A percentile compares a stretch with the other conserved stretches of the same genome.
These are phyloP conservation scores for Cheumatopsyche charites DNA, from an alignment of 1,140 invertebrate species.

Conservation along the genomic window DNA sequence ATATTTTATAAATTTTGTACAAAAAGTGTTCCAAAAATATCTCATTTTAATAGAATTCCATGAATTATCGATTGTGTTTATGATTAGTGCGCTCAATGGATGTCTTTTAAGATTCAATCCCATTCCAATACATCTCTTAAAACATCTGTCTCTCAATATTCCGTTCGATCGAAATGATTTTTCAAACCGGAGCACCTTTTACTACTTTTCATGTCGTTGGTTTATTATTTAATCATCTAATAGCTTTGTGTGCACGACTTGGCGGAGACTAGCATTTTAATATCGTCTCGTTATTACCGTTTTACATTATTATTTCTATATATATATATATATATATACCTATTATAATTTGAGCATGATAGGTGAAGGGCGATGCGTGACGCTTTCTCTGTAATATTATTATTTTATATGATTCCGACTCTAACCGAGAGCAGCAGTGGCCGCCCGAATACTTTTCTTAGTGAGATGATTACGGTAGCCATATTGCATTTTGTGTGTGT, in stretches of 20 bases:
- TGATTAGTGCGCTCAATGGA: too few species aligned
- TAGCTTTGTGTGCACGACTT: constrained; percentile 49
- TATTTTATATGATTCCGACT: constrained; percentile 1
- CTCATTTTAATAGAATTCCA: too few species aligned
- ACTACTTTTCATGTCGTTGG: constrained; percentile 46
- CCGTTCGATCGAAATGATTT: background rate
- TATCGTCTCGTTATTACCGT: constrained; percentile 41
- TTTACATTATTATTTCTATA: constrained; percentile 42
- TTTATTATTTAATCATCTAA: constrained; percentile 49
- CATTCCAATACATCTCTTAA: too few species aligned
- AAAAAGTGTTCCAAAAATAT: too few species aligned
- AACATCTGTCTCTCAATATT: background rate
- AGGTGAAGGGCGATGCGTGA: constrained; percentile 48
- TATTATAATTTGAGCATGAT: constrained; percentile 42
- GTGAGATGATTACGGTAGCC: constrained; percentile 43
- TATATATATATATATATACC: constrained; percentile 1
- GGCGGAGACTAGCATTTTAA: constrained; percentile 49
- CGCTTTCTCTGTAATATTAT: constrained; percentile 45
- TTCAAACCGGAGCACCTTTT: constrained; percentile 32
- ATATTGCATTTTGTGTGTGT: constrained; percentile 53
- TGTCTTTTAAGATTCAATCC: too few species aligned
- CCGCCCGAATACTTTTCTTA: constrained; percentile 25
- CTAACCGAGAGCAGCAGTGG: constrained; percentile 37
- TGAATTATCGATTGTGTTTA: too few species aligned
- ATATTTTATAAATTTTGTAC: too few species aligned